phyloP scores from a whole-genome alignment of 2,113 vertebrate genomes.

The Hemichromis elongatus region DNA sequence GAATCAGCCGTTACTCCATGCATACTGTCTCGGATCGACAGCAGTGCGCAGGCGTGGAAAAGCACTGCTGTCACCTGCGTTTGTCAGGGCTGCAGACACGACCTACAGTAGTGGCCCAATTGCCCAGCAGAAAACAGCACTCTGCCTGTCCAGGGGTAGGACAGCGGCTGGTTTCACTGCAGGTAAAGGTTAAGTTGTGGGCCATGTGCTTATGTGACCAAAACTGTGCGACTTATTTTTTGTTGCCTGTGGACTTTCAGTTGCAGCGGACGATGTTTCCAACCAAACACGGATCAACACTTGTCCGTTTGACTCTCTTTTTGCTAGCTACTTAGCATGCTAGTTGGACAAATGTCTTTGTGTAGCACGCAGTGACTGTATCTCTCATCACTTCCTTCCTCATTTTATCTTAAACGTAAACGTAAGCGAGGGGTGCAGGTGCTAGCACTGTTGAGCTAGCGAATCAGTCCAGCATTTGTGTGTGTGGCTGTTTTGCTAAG shows the following conservation, averaged over 20 bases:
- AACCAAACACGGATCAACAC: neutral
- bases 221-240: neutral
- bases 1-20: neutral
- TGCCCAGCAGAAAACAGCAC: neutral
- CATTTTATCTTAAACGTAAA: neutral
- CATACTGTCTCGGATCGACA: neutral
- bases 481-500: neutral
- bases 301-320: neutral
- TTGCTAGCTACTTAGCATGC: constrained; percentile 28
- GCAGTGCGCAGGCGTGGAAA: constrained; percentile 24
- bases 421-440: neutral
- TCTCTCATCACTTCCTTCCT: neutral
- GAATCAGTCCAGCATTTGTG: neutral
- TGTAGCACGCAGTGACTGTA: neutral
- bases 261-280: neutral
- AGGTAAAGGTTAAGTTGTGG: constrained; percentile 34
- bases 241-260: neutral
- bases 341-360: neutral
- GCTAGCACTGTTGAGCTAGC: neutral
- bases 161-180: neutral
- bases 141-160: neutral
- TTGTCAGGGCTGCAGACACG: constrained; percentile 14
- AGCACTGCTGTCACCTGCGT: constrained; percentile 16
- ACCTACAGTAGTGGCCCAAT: constrained; percentile 34
- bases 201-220: neutral